A percentile compares a stretch with the other conserved stretches of the same genome.
Conservation (phyloP, 2,113 vertebrate genomes). For the Brachypteracias leptosomus region DNA sequence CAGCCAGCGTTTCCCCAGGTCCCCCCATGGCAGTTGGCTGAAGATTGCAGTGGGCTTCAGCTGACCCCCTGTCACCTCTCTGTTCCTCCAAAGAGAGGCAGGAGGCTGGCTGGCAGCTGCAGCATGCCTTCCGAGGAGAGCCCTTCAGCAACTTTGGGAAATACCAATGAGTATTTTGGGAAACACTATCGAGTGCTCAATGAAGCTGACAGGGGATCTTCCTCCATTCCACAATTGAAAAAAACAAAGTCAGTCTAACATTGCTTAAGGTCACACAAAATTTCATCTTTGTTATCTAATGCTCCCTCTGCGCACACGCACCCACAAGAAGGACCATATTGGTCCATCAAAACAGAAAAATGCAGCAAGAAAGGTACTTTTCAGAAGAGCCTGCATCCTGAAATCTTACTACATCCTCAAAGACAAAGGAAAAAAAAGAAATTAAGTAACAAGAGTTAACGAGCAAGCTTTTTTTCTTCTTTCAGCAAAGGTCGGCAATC, state of each 20-base stretch:
- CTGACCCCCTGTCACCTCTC: neutral
- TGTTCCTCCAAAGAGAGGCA: neutral
- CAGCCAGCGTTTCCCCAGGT: neutral
- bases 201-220: neutral
- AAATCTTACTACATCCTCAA: neutral
- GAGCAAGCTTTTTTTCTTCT: slow-evolving; percentile 64
- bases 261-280: neutral
- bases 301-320: neutral
- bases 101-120: neutral
- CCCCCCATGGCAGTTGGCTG: neutral
- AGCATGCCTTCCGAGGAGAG: neutral
- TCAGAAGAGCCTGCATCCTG: neutral
- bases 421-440: slow-evolving; percentile 42
- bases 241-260: neutral
- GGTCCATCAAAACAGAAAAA: neutral
- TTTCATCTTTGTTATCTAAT: neutral
- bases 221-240: neutral
- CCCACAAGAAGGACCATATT: neutral
- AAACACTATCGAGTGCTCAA: neutral
- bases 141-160: neutral
- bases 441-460: slow-evolving; percentile 71
- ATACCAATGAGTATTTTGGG: neutral
- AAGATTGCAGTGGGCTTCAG: neutral
- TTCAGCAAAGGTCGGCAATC: slow-evolving; percentile 75
- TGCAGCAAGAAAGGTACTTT: neutral